These are phyloP conservation scores for Cecidostiba fungosa DNA, from an alignment of 2,888 invertebrate genomes.

Conservation along the genomic window DNA sequence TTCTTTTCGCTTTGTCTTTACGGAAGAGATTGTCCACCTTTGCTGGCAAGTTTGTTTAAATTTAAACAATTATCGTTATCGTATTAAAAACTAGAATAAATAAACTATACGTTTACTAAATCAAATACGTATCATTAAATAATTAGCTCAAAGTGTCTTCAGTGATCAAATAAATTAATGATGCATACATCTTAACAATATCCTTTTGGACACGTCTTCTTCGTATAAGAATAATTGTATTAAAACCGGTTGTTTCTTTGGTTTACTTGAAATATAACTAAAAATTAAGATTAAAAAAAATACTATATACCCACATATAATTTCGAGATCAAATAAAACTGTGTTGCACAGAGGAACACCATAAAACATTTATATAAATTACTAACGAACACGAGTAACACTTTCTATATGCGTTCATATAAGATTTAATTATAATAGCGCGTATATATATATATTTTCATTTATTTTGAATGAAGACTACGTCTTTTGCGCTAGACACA, in stretches of 20 bases:
- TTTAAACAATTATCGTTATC: background rate
- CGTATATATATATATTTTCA: background rate
- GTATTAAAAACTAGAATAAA: background rate
- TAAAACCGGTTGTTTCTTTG: too few species aligned
- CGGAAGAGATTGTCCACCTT: background rate
- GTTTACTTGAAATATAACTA: too few species aligned
- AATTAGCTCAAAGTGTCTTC: background rate
- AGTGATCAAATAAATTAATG: too few species aligned
- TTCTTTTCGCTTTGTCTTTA: background rate
- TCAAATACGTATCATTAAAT: background rate
- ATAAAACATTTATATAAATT: conserved; percentile 11
- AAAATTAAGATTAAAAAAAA: background rate
- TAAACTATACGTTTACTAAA: background rate
- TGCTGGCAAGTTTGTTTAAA: background rate
- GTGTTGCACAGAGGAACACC: background rate
- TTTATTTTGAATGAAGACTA: conserved; percentile 2
- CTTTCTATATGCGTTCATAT: background rate
- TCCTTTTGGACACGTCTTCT: background rate
- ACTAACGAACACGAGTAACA: conserved; percentile 6
- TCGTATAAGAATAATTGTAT: background rate
- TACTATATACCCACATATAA: background rate
- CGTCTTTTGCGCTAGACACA: background rate
- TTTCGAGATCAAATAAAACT: conserved; percentile 14
- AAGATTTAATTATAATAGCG: background rate
- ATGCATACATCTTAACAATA: background rate